Conservation (phyloP, 64 coral and sea anemone genomes). For the Actinia equina region DNA sequence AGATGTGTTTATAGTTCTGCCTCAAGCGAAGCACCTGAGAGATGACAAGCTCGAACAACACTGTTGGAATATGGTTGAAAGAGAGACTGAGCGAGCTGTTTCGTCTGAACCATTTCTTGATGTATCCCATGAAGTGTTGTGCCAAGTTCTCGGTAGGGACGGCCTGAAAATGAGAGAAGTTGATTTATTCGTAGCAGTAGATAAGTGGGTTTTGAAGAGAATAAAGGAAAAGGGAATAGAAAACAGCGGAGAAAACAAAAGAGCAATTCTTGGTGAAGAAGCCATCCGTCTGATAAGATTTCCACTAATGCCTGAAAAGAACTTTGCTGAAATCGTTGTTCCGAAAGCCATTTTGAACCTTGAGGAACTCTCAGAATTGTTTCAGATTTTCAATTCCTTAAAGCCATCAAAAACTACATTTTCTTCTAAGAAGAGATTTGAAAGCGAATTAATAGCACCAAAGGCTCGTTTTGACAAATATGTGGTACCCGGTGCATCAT, state of each 20-base stretch:
- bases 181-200: slow-evolving; percentile 46
- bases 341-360: neutral
- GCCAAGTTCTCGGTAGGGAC: slow-evolving; percentile 12
- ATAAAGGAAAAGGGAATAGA: slow-evolving; percentile 17
- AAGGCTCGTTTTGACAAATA: neutral
- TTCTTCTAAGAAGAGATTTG: neutral
- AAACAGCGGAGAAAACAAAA: slow-evolving; percentile 24
- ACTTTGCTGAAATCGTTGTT: slow-evolving; percentile 20
- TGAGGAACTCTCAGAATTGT: neutral
- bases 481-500: neutral
- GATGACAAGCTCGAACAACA: neutral
- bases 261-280: slow-evolving; percentile 39
- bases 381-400: neutral
- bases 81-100: neutral
- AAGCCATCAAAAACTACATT: neutral
- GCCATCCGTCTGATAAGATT: slow-evolving; percentile 44
- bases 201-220: slow-evolving; percentile 44
- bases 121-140: neutral
- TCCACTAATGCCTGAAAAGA: slow-evolving; percentile 38
- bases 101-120: slow-evolving; percentile 15
- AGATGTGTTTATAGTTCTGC: slow-evolving; percentile 13
- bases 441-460: neutral
- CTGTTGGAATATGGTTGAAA: slow-evolving; percentile 14
- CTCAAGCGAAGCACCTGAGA: neutral
- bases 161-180: neutral